Percentiles rank a stretch among this genome's conserved stretches.
Evolutionary conservation across 37 sponge, comb jelly and placozoan species (phyloP).

Genomic region (Tethya wilhelma): DNA sequence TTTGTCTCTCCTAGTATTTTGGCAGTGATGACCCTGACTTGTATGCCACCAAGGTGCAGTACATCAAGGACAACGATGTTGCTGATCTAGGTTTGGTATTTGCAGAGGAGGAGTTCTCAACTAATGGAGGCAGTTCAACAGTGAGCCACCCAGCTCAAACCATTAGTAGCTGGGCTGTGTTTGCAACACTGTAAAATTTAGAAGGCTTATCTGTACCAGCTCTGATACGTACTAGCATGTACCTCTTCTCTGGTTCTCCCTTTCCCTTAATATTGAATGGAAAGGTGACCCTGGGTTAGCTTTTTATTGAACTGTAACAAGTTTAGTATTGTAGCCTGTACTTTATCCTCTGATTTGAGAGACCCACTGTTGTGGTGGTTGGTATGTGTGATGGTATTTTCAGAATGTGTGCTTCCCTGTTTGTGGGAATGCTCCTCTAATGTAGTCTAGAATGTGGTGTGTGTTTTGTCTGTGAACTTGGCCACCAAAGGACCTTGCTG

Average conservation of each 20-base stretch:
- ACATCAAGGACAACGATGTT: constrained; percentile 86
- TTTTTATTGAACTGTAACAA: too few relatives aligned
- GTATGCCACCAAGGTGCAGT: constrained; percentile 82
- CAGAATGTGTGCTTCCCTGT: too few relatives aligned
- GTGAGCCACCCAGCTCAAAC: neutral
- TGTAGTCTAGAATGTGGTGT: too few relatives aligned
- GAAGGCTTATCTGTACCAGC: neutral
- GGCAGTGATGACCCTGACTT: constrained; percentile 91
- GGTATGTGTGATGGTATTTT: too few relatives aligned
- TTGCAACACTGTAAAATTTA: neutral
- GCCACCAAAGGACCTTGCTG: too few relatives aligned
- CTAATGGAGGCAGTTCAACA: constrained; percentile 8
- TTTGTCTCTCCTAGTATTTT: constrained; percentile 64
- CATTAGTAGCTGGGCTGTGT: neutral
- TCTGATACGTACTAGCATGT: neutral
- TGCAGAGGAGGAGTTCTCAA: constrained; percentile 85
- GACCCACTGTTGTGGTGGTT: too few relatives aligned
- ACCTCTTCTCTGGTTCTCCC: neutral
- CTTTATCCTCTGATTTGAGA: too few relatives aligned
- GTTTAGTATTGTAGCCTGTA: too few relatives aligned
- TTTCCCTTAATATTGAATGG: too few relatives aligned
- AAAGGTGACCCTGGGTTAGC: too few relatives aligned
- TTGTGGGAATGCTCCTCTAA: too few relatives aligned
- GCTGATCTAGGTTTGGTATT: constrained; percentile 83
- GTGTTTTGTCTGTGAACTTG: too few relatives aligned